Conservation (phyloP, 2,888 invertebrate genomes). For the Callyntrura guangdongensis region DNA sequence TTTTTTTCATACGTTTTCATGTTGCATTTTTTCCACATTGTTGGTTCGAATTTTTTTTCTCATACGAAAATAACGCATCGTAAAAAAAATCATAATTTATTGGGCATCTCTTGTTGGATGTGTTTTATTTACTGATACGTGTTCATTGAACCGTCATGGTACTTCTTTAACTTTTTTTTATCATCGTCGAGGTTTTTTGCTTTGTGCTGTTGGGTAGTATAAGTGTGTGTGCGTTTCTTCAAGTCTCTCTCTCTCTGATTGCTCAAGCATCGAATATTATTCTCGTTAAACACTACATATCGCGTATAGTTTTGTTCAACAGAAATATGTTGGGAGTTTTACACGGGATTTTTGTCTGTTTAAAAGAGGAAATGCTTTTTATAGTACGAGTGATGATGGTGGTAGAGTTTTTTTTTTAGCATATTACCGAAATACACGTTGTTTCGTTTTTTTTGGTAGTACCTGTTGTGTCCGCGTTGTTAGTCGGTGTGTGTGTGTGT, state of each 20-base stretch:
- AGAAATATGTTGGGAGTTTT: constrained; percentile 34
- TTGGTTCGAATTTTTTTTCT: background rate
- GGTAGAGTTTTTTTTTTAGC: background rate
- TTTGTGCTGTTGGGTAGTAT: background rate
- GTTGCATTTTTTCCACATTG: too few relatives aligned
- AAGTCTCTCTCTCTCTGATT: constrained; percentile 25
- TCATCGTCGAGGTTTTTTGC: background rate
- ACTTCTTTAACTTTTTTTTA: constrained; percentile 46
- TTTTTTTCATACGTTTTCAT: background rate
- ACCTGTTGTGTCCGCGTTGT: constrained; percentile 28
- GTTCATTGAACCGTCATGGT: constrained; percentile 78
- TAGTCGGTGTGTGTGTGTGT: too few relatives aligned
- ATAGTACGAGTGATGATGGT: background rate
- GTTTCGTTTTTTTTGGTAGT: constrained; percentile 21
- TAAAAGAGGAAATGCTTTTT: constrained; percentile 16
- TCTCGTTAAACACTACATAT: too few relatives aligned
- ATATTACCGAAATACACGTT: constrained; percentile 25
- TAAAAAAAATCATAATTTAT: constrained; percentile 51
- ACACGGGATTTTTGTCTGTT: constrained; percentile 26
- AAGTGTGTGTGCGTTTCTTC: too few relatives aligned
- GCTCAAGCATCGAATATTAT: constrained; percentile 37
- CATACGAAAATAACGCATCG: constrained; percentile 58
- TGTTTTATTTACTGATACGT: constrained; percentile 74
- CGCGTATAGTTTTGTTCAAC: too few relatives aligned
- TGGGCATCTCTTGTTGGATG: constrained; percentile 45